phyloP scores from a whole-genome alignment of 2,797 vertebrate genomes.

The Aythya fuligula region DNA sequence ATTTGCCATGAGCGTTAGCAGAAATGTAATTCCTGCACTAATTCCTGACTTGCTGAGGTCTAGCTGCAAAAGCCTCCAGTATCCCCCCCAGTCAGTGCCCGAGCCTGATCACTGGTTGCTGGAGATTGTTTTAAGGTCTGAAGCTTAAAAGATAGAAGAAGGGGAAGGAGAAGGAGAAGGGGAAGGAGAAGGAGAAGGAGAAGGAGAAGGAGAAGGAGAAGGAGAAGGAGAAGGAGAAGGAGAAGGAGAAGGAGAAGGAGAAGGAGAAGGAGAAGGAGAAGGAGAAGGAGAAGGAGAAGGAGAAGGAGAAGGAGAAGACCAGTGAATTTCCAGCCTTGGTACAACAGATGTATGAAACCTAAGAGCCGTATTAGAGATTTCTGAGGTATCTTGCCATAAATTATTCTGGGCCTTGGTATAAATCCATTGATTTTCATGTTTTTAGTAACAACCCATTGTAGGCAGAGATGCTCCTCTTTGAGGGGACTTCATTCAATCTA shows the following conservation, averaged over 20 bases:
- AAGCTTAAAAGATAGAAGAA: background rate
- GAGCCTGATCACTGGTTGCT: background rate
- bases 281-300: background rate
- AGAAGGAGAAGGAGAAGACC: background rate
- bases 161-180: too few species aligned
- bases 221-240: background rate
- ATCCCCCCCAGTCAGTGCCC: background rate
- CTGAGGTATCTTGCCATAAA: background rate
- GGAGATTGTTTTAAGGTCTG: background rate
- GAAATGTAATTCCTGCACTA: background rate
- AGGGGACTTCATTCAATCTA: conserved; percentile 5
- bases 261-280: background rate
- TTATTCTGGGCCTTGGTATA: background rate
- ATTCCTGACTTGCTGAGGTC: background rate
- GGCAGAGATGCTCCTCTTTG: conserved; percentile 11
- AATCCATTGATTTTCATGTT: background rate
- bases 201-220: background rate
- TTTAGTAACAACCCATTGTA: conserved; percentile 3
- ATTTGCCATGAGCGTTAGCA: background rate
- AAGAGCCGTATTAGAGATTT: background rate
- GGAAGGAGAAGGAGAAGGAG: background rate
- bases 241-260: too few species aligned
- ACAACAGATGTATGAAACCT: background rate
- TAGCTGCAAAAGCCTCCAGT: background rate
- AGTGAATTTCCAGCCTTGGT: background rate